A percentile compares a stretch with the other conserved stretches of the same genome.
Conservation (phyloP, 2,797 vertebrate genomes). For the Urophycis tenuis region DNA sequence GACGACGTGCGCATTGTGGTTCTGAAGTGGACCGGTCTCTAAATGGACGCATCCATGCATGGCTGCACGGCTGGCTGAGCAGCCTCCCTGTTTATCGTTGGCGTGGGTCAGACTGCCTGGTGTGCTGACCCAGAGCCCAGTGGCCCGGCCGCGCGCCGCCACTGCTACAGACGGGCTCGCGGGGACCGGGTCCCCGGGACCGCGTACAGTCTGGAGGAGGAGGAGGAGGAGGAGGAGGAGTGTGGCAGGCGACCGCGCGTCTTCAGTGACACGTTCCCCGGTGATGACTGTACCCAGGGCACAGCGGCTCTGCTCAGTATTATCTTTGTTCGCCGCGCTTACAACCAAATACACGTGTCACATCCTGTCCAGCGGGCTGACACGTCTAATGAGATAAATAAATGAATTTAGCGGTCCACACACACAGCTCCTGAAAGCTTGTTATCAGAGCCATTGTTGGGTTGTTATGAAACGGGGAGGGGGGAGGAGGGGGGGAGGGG, state of each 20-base stretch:
- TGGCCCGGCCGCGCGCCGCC: too few relatives aligned
- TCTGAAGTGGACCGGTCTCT: not conserved
- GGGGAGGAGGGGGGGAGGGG: constrained; percentile 44
- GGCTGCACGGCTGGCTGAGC: not conserved
- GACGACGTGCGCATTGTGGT: not conserved
- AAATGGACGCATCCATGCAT: not conserved
- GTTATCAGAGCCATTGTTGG: constrained; percentile 96
- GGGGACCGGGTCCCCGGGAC: too few relatives aligned
- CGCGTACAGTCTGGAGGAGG: constrained; percentile 24
- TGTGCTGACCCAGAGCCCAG: constrained; percentile 29
- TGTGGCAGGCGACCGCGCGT: too few relatives aligned
- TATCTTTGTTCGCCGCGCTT: constrained; percentile 74
- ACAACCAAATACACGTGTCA: constrained; percentile 75
- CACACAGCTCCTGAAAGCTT: constrained; percentile 88
- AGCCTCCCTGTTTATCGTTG: not conserved
- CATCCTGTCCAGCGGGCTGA: constrained; percentile 76
- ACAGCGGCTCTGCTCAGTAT: constrained; percentile 69
- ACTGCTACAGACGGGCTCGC: too few relatives aligned
- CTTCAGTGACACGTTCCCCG: constrained; percentile 65
- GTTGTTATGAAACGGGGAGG: constrained; percentile 85
- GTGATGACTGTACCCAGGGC: too few relatives aligned
- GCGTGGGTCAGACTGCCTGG: not conserved
- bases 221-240: too few relatives aligned
- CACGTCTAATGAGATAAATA: constrained; percentile 93
- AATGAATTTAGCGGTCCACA: constrained; percentile 91